These are phyloP conservation scores for Parapristionchus giblindavisi DNA, from an alignment of 2,888 invertebrate species.

Conservation along the genomic window DNA sequence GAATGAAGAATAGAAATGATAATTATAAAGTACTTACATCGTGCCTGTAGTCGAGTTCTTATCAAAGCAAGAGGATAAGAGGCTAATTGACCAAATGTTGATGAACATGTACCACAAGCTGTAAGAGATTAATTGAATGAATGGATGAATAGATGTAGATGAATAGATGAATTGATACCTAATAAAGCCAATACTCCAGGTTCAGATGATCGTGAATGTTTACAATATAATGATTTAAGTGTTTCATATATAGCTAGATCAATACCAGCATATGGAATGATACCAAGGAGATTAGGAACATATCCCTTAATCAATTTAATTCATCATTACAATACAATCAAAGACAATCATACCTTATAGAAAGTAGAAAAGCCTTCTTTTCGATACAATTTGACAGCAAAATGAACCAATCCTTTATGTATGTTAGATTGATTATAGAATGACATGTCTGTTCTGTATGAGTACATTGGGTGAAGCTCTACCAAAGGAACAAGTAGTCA, in stretches of 20 bases:
- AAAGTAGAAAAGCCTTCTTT: conserved; percentile 87
- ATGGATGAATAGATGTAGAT: neutral
- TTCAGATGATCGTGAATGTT: conserved; percentile 73
- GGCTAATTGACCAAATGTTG: conserved; percentile 94
- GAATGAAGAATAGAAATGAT: neutral
- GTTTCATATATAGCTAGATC: conserved; percentile 98
- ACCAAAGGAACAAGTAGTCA: conserved; percentile 89
- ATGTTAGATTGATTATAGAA: conserved; percentile 73
- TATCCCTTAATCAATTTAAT: too few species aligned
- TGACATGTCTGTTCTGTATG: conserved; percentile 69
- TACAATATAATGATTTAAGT: conserved; percentile 79
- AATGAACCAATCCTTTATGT: conserved; percentile 86
- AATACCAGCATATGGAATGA: conserved; percentile 98
- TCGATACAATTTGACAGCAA: conserved; percentile 85
- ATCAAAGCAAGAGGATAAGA: conserved; percentile 96
- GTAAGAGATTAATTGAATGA: conserved; percentile 77
- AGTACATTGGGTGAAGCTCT: conserved; percentile 83
- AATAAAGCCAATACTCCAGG: conserved; percentile 81
- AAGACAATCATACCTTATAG: conserved; percentile 77
- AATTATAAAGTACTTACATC: conserved; percentile 49
- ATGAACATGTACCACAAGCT: conserved; percentile 90
- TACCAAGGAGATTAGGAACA: conserved; percentile 91
- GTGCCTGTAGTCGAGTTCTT: conserved; percentile 90
- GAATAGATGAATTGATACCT: too few species aligned
- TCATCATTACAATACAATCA: neutral